Conservation (phyloP, 2,888 invertebrate species). For the Pterobdella sp. region DNA sequence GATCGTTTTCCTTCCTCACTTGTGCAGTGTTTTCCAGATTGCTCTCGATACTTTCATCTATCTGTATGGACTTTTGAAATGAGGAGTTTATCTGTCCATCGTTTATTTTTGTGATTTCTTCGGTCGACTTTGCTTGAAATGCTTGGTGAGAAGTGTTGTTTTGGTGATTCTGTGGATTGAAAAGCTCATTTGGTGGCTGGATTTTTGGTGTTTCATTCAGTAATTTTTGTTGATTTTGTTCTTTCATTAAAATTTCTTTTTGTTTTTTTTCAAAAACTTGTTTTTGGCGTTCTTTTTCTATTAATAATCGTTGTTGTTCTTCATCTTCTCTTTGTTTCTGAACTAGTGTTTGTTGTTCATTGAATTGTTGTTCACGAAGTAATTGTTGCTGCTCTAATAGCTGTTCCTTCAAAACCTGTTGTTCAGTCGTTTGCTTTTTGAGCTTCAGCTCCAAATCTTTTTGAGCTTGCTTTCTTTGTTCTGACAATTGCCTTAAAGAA, state of each 20-base stretch:
- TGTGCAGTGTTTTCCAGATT: constrained; percentile 23
- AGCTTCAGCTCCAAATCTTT: background rate
- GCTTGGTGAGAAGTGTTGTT: too few relatives aligned
- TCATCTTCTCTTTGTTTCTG: background rate
- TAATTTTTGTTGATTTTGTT: background rate
- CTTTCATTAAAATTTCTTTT: background rate
- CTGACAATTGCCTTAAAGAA: background rate
- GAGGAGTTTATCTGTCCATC: too few relatives aligned
- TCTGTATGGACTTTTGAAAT: background rate
- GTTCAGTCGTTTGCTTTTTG: background rate
- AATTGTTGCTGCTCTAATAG: background rate
- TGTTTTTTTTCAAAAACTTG: background rate
- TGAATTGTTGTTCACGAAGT: background rate
- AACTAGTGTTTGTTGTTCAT: background rate
- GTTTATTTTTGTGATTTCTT: too few relatives aligned
- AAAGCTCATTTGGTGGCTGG: background rate
- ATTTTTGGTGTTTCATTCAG: too few relatives aligned
- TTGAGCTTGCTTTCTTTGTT: constrained; percentile 9
- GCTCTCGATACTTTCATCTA: background rate
- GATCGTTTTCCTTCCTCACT: constrained; percentile 33
- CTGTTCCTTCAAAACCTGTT: background rate
- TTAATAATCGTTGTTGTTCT: background rate
- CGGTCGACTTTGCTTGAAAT: too few relatives aligned
- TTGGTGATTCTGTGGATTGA: too few relatives aligned
- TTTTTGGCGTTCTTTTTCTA: background rate